A percentile compares a stretch with the other conserved stretches of the same genome.
Evolutionary conservation across 2,888 invertebrate genomes (phyloP).

Genomic region (Endotricha flammealis): DNA sequence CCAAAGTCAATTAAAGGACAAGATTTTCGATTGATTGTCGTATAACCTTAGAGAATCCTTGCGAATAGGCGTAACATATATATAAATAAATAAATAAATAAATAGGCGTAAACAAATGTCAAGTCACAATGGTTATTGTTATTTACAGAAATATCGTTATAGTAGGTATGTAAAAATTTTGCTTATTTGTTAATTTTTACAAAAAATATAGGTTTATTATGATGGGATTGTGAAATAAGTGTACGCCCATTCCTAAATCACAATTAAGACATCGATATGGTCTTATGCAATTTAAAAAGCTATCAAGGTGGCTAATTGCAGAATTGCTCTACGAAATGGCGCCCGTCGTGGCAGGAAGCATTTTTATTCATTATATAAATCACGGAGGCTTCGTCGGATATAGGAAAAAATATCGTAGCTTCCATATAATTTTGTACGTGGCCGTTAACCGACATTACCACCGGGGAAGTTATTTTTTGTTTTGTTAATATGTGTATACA

Average conservation of each 20-base stretch:
- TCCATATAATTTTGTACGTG: constrained; percentile 76
- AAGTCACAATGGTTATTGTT: no score
- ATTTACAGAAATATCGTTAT: no score
- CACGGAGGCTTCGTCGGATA: constrained; percentile 59
- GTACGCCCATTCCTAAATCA: background rate
- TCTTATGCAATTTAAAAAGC: constrained; percentile 46
- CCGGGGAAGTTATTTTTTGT: constrained; percentile 67
- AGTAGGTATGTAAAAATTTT: no score
- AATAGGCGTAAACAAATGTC: no score
- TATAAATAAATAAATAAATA: no score
- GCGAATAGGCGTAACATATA: no score
- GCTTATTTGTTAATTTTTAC: no score
- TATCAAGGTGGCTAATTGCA: constrained; percentile 65
- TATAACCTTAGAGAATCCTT: no score
- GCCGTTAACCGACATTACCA: constrained; percentile 58
- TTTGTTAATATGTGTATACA: no score
- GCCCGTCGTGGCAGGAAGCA: constrained; percentile 44
- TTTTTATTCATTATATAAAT: constrained; percentile 78
- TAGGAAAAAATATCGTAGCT: constrained; percentile 72
- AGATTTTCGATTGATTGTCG: background rate
- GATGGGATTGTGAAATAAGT: background rate
- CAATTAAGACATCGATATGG: constrained; percentile 31
- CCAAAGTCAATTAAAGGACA: no score
- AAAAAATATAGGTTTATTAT: no score
- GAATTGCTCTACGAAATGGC: constrained; percentile 57